Evolutionary conservation across 2,888 invertebrate genomes (phyloP).

Genomic region (Aphodius granarius): DNA sequence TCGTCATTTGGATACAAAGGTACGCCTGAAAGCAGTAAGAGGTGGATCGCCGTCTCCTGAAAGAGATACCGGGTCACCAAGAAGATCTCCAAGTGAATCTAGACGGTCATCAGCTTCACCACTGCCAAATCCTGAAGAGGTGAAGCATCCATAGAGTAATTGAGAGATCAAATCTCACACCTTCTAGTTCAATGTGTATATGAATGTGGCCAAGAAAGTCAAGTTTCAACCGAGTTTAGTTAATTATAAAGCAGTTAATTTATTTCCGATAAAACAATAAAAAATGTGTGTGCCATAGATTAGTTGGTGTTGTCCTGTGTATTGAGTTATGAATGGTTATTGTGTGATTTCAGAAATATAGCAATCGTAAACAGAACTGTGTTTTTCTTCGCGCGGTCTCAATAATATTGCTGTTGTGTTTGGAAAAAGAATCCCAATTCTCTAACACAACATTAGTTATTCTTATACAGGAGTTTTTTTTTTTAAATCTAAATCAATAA

Average conservation of each 20-base stretch:
- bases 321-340: neutral
- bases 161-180: neutral
- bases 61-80: slow-evolving; percentile 57
- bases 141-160: neutral
- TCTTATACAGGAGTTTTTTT: too few relatives aligned
- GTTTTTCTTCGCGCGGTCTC: too few relatives aligned
- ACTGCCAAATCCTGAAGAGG: slow-evolving; percentile 36
- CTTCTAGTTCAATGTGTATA: neutral
- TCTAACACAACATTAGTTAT: too few relatives aligned
- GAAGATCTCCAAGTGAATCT: slow-evolving; percentile 52
- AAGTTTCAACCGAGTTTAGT: neutral
- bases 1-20: slow-evolving; percentile 84
- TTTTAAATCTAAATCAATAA: too few relatives aligned
- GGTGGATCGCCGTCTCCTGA: slow-evolving; percentile 75
- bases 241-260: neutral
- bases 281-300: neutral
- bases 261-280: neutral
- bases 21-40: slow-evolving; percentile 70
- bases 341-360: neutral
- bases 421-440: too few relatives aligned
- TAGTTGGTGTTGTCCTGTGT: neutral
- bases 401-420: too few relatives aligned
- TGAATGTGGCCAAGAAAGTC: neutral
- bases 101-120: slow-evolving; percentile 39
- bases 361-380: neutral